phyloP scores from a whole-genome alignment of 1,140 invertebrate genomes.

The Chlorops oryzae region DNA sequence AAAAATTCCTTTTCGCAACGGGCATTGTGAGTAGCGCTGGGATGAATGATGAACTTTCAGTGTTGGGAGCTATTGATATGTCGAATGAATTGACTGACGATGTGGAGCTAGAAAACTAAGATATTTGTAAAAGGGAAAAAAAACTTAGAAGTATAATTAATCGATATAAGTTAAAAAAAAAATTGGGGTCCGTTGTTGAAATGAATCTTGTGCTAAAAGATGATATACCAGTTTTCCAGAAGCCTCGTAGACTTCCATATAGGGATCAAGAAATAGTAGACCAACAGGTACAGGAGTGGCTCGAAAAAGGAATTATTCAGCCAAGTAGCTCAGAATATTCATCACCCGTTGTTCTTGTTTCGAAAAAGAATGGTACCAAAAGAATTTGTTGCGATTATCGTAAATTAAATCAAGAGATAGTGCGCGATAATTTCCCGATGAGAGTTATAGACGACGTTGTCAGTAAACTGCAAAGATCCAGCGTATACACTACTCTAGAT shows the following conservation, averaged over 20 bases:
- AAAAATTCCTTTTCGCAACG: too few species aligned
- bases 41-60: too few species aligned
- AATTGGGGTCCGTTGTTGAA: constrained; percentile 6
- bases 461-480: constrained; percentile 13
- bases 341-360: constrained; percentile 46
- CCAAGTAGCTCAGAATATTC: constrained; percentile 46
- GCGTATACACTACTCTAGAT: constrained; percentile 49
- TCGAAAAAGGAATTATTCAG: constrained; percentile 25
- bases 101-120: too few species aligned
- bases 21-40: too few species aligned
- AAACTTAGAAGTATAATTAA: too few species aligned
- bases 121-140: too few species aligned
- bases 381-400: constrained; percentile 6
- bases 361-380: constrained; percentile 36
- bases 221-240: constrained; percentile 10
- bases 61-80: too few species aligned
- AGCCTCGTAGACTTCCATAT: constrained; percentile 4
- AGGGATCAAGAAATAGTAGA: constrained; percentile 16
- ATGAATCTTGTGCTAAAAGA: constrained; percentile 18
- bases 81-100: too few species aligned
- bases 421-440: constrained; percentile 12
- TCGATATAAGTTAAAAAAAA: too few species aligned
- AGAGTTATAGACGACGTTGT: constrained; percentile 19
- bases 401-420: too few species aligned
- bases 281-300: constrained; percentile 24